phyloP scores from a whole-genome alignment of 2,797 vertebrate species.

The Arrhamphus sclerolepis region DNA sequence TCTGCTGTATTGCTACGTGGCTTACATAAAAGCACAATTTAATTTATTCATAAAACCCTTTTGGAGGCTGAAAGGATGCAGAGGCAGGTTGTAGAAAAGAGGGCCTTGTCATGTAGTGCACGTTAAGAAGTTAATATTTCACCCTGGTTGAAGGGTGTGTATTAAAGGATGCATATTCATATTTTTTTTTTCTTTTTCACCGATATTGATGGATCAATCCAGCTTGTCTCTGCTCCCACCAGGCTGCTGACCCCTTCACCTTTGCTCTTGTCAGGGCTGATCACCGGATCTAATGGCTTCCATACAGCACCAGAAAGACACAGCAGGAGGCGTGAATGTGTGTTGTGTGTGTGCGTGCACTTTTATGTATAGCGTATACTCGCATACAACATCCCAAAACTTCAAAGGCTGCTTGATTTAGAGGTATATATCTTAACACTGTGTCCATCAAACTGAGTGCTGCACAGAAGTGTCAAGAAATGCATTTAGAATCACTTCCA shows the following conservation, averaged over 20 bases:
- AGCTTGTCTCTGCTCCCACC: slow-evolving; percentile 32
- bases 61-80: no score
- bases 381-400: neutral
- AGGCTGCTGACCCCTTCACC: slow-evolving; percentile 54
- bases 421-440: neutral
- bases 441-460: neutral
- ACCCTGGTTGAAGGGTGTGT: slow-evolving; percentile 32
- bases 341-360: neutral
- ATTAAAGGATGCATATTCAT: neutral
- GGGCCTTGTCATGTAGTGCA: slow-evolving; percentile 18
- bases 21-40: no score
- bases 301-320: slow-evolving; percentile 51
- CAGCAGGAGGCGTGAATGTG: slow-evolving; percentile 12
- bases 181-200: slow-evolving; percentile 13
- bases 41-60: no score
- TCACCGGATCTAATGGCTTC: slow-evolving; percentile 68
- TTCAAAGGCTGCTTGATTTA: no score
- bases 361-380: neutral
- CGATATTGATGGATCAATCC: slow-evolving; percentile 67
- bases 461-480: neutral
- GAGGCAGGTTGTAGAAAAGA: no score
- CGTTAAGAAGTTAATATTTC: slow-evolving; percentile 69
- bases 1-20: no score
- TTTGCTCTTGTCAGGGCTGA: slow-evolving; percentile 44
- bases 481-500: neutral